Evolutionary conservation across 2,113 vertebrate species (phyloP), one percentile per base, ranked within the genome.

Genomic region (Epinephelus cyanopodus): DNA sequence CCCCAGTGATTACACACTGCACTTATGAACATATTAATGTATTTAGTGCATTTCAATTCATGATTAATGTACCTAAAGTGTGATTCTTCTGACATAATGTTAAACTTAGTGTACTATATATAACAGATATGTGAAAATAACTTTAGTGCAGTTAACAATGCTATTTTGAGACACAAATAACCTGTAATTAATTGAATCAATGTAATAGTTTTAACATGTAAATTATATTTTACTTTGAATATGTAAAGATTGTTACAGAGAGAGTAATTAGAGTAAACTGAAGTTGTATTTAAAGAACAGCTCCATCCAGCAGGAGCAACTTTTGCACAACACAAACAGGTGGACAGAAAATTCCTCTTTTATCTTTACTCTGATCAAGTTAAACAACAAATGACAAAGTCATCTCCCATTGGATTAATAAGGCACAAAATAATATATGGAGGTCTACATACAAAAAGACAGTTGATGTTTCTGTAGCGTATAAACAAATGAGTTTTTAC

Each of bases 341-440:
- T 1, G 13, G 17, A 5, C 18, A 29, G 39, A 48, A 23, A 29
- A 57, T 6, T 53, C 29, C 4, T 37, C 23, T 25, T 23, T 48
- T 1, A 7, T 54, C 17, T 87, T 82, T 75, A 66, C 15, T 82
- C 7, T 47, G 33, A 77, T 77, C 33, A 73, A 21, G 13, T 66
- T 47, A 52, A 12, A 25, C n/a, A 54, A 42, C 17, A 54, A 14
- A 82, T 9, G 69, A 53, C 56, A 53, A 60, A 33, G 11, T 39
- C 5, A 1, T 52, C 65, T 68, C 15, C 57, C 10, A n/a, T 18
- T 56, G 71, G 1, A 60, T 45, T 9, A 79, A 45, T 6, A 64
- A 88, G 71, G 66, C 70, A 82, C 66, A 73, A 73, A 69, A 52
- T 37, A 76, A 56, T 11, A 15, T 7, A 39, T 19, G 45, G 12